A percentile compares a stretch with the other conserved stretches of the same genome.
These are phyloP conservation scores for Halictus ligatus DNA, from an alignment of 2,888 invertebrate genomes.

Conservation along the genomic window DNA sequence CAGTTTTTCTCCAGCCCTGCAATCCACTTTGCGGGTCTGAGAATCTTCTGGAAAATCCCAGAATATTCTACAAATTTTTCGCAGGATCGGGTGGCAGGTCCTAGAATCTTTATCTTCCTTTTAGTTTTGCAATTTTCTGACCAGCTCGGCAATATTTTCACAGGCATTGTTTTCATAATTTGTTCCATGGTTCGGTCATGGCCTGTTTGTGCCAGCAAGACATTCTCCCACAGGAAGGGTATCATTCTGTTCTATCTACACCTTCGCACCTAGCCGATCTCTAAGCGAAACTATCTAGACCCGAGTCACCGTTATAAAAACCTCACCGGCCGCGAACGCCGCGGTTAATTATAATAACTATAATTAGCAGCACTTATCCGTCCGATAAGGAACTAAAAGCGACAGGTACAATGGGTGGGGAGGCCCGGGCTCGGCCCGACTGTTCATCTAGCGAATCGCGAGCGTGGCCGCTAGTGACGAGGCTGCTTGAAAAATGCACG, in stretches of 20 bases:
- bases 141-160: too few species aligned
- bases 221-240: conserved; percentile 41
- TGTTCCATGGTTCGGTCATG: neutral
- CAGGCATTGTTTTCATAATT: conserved; percentile 21
- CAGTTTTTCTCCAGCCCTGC: neutral
- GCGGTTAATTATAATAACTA: conserved; percentile 64
- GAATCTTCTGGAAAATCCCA: neutral
- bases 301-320: conserved; percentile 55
- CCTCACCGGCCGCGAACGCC: conserved; percentile 49
- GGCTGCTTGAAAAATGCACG: neutral
- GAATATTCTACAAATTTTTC: neutral
- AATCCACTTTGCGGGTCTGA: rapidly evolving
- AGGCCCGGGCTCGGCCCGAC: neutral
- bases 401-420: conserved; percentile 1
- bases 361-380: conserved; percentile 66
- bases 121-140: too few species aligned
- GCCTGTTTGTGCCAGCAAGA: conserved; percentile 53
- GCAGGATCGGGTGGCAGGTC: too few species aligned
- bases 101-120: neutral
- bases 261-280: conserved; percentile 16
- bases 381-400: conserved; percentile 55
- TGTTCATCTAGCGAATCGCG: conserved; percentile 23
- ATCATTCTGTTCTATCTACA: conserved; percentile 52
- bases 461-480: conserved; percentile 18
- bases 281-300: conserved; percentile 39